Evolutionary conservation across 2,797 vertebrate species (phyloP).

Genomic region (Microctenopoma steveboyesi): DNA sequence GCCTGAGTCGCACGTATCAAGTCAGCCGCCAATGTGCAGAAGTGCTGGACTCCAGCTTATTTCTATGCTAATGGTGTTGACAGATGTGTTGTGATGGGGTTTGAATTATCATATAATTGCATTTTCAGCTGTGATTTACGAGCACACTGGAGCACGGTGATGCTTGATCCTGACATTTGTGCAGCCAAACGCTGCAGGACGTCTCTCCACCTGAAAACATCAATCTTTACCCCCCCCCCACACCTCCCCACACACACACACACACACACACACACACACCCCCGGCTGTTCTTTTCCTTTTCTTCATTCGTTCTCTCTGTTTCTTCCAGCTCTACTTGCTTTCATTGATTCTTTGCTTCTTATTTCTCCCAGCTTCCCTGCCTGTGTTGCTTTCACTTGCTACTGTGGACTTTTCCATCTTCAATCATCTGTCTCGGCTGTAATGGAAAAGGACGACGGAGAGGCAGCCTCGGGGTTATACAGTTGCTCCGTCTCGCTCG

Average conservation of each 20-base stretch:
- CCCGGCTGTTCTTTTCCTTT: no score
- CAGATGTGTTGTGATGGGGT: constrained; percentile 75
- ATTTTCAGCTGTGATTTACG: constrained; percentile 78
- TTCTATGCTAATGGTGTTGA: constrained; percentile 86
- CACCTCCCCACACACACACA: no score
- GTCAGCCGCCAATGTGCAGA: constrained; percentile 54
- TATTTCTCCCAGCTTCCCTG: constrained; percentile 29
- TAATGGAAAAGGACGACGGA: constrained; percentile 49
- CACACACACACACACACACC: no score
- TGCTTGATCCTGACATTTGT: constrained; percentile 57
- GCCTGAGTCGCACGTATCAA: constrained; percentile 47
- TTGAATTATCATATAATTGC: constrained; percentile 83
- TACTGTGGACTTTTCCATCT: constrained; percentile 44
- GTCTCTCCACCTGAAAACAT: constrained; percentile 70
- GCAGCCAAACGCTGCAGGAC: constrained; percentile 56
- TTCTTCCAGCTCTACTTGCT: constrained; percentile 11
- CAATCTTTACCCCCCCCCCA: constrained; percentile 22
- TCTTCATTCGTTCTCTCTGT: constrained; percentile 5
- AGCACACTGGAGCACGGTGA: constrained; percentile 50
- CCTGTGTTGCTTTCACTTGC: constrained; percentile 42
- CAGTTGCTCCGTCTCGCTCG: constrained; percentile 21
- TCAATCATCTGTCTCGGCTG: constrained; percentile 48
- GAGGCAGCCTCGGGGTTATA: constrained; percentile 45
- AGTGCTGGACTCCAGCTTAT: constrained; percentile 76
- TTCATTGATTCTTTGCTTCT: constrained; percentile 41